A percentile compares a stretch with the other conserved stretches of the same genome.
phyloP scores from a whole-genome alignment of 2,797 vertebrate genomes.

The Phataginus tricuspis region DNA sequence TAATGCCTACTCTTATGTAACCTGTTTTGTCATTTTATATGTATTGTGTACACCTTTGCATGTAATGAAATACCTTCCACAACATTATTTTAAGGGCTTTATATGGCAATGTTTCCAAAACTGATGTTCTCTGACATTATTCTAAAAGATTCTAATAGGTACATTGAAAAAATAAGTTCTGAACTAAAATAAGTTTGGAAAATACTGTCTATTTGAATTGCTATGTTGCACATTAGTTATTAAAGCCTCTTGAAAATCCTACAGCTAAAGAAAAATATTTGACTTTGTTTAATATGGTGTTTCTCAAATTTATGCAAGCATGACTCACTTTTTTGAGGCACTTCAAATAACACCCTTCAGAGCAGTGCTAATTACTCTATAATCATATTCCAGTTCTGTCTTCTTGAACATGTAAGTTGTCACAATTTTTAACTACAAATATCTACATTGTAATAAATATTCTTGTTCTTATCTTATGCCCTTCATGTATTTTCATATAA shows the following conservation, averaged over 20 bases:
- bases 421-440: not conserved
- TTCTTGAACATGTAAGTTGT: not conserved
- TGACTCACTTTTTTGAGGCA: not conserved
- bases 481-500: not conserved
- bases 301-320: conserved; percentile 40
- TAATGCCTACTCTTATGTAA: not conserved
- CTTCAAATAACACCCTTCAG: not conserved
- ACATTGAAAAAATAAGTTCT: conserved; percentile 21
- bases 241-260: conserved; percentile 14
- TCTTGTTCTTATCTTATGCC: not conserved
- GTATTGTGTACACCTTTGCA: not conserved
- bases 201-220: conserved; percentile 28
- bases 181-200: not conserved
- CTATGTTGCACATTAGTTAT: not conserved
- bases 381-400: not conserved
- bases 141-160: conserved; percentile 17
- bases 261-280: conserved; percentile 6
- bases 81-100: not conserved
- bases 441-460: not conserved
- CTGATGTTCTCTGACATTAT: not conserved
- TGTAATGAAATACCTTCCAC: not conserved
- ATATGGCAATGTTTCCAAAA: not conserved
- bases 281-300: not conserved
- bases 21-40: not conserved
- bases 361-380: not conserved